A percentile compares a stretch with the other conserved stretches of the same genome.
Evolutionary conservation across 2,888 invertebrate genomes (phyloP).

Genomic region (Adelphocoris suturalis): DNA sequence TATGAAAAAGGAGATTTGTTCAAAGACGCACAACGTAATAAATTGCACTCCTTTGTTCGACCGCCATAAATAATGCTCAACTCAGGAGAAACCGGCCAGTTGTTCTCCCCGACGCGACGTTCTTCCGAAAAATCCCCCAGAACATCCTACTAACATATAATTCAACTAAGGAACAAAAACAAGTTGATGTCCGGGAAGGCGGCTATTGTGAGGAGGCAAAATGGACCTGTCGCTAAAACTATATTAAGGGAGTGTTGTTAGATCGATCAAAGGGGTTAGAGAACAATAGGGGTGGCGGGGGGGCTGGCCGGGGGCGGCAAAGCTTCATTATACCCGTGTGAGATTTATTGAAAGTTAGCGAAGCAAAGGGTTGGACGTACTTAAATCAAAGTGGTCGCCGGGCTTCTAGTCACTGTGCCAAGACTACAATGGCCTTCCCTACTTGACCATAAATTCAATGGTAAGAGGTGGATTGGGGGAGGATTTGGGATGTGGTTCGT

Average conservation of each 20-base stretch:
- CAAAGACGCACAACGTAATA: constrained; percentile 53
- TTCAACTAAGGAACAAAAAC: constrained; percentile 70
- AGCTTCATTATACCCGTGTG: constrained; percentile 74
- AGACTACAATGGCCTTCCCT: constrained; percentile 74
- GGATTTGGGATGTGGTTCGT: constrained; percentile 50
- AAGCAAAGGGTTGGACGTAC: constrained; percentile 74
- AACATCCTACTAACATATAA: constrained; percentile 58
- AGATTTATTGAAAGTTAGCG: constrained; percentile 75
- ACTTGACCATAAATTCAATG: constrained; percentile 75
- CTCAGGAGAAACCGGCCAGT: constrained; percentile 50
- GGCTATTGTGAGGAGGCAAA: constrained; percentile 68
- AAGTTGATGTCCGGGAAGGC: constrained; percentile 69
- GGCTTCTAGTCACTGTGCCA: constrained; percentile 73
- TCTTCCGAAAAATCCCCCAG: constrained; percentile 45
- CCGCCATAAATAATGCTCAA: constrained; percentile 53
- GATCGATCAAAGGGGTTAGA: constrained; percentile 74
- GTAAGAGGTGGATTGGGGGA: constrained; percentile 59
- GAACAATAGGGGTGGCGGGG: constrained; percentile 76
- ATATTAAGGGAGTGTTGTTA: constrained; percentile 73
- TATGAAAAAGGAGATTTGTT: constrained; percentile 59
- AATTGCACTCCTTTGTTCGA: constrained; percentile 35
- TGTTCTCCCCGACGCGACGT: constrained; percentile 39
- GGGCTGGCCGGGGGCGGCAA: constrained; percentile 74
- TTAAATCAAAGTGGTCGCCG: constrained; percentile 74
- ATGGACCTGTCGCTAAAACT: constrained; percentile 72